Base-by-base conservation (phyloP, 2,888 invertebrate species). In the Ommatoiulus sabulosus region DNA sequence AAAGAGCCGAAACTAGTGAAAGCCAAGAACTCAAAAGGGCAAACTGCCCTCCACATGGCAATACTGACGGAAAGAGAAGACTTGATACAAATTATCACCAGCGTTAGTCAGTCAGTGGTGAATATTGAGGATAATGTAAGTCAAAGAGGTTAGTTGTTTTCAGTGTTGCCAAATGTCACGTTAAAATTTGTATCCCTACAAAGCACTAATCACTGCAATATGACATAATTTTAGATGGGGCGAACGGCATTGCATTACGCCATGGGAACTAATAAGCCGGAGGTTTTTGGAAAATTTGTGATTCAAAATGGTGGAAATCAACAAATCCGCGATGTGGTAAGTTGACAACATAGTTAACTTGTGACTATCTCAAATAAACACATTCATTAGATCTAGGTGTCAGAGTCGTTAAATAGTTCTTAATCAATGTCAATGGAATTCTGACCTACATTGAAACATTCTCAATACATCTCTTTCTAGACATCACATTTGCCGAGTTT, bases 401-500 rank as follows among this genome's bases (percentile, higher is more conserved):
- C 35, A 35, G 35, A 35, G 35, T 35, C 35, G 35, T 35, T 35
- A 35, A 35, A 35, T 2, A 35, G 0, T 35, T 35, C 35, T 35
- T 1, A 35, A 35, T 35, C 35, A 35, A 35, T 35, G 35, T 35
- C 35, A 1, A 35, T 35, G 35, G 0, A 24, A 35, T 24, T 86
- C n/a, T 7, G 43, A 24, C 44, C 10, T 86, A 35, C 4, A 24
- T 46, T 46, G 6, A 24, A n/a, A 46, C 35, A 20, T 44, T n/a
- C 7, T n/a, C 44, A 7, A 48, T 20, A 17, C 46, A 48, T 48
- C 48, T 44, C 44, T 80, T 86, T 90, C 90, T 92, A 94, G 92
- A 97, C 96, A 93, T 97, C 97, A 89, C 94, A 97, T 84, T 97
- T 97, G 91, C 97, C 97, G 0, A 96, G 96, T 57, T 97, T 97